phyloP scores from a whole-genome alignment of 2,113 vertebrate genomes.

The Syngnathus floridae region DNA sequence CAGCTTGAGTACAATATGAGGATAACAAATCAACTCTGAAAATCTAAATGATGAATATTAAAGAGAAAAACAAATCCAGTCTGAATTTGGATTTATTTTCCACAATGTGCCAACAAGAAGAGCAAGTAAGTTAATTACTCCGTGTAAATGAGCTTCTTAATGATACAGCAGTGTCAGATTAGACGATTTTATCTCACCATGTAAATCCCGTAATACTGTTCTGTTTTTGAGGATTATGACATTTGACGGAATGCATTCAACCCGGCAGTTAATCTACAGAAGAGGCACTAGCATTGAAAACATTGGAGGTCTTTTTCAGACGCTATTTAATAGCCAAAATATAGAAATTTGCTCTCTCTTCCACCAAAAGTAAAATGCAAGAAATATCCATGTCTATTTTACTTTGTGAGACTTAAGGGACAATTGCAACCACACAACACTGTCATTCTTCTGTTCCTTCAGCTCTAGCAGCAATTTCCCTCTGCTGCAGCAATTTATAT shows the following conservation, averaged over 20 bases:
- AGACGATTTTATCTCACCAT: slow-evolving; percentile 29
- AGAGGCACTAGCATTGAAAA: slow-evolving; percentile 24
- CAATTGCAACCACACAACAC: background rate
- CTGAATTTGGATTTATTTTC: background rate
- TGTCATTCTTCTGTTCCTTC: background rate
- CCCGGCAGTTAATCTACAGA: slow-evolving; percentile 41
- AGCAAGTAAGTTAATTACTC: slow-evolving; percentile 19
- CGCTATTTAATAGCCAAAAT: slow-evolving; percentile 5
- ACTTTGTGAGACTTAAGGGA: background rate
- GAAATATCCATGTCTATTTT: too few relatives aligned
- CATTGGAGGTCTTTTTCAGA: slow-evolving; percentile 22
- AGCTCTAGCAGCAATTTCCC: background rate
- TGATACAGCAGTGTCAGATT: slow-evolving; percentile 28
- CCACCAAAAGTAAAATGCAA: too few relatives aligned
- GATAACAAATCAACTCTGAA: background rate
- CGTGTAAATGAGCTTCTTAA: slow-evolving; percentile 19
- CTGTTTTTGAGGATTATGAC: slow-evolving; percentile 49
- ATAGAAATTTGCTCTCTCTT: background rate
- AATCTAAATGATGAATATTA: background rate
- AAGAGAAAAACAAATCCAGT: background rate
- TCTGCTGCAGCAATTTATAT: background rate
- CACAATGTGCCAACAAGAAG: slow-evolving; percentile 1
- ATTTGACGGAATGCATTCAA: slow-evolving; percentile 44
- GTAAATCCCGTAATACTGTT: slow-evolving; percentile 30
- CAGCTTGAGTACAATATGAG: background rate